These are phyloP conservation scores for Leistus spinibarbis DNA, from an alignment of 2,888 invertebrate genomes.

Conservation along the genomic window DNA sequence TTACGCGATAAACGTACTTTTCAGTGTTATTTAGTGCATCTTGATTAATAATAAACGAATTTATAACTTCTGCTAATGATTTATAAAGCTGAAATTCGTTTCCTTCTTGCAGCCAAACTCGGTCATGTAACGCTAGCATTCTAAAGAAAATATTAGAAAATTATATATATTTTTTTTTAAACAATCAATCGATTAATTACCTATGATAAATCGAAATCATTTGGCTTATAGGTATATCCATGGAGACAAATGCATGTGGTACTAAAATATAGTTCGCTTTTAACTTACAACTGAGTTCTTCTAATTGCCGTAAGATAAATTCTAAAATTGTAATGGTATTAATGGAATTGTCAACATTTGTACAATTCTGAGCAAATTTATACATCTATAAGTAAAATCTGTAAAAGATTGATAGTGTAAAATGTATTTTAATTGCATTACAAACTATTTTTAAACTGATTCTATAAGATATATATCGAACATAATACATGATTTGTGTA, in stretches of 20 bases:
- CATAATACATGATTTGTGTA: too few species aligned
- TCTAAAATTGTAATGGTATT: slow-evolving; percentile 65
- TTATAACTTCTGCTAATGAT: slow-evolving; percentile 75
- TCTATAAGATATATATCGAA: too few species aligned
- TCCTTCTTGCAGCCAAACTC: slow-evolving; percentile 83
- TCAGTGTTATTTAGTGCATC: slow-evolving; percentile 61
- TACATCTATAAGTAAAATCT: too few species aligned
- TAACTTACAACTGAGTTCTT: slow-evolving; percentile 76
- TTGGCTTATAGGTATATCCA: slow-evolving; percentile 77
- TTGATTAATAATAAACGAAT: slow-evolving; percentile 69
- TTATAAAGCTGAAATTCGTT: slow-evolving; percentile 85
- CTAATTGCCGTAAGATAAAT: slow-evolving; percentile 79
- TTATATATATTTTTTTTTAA: too few species aligned
- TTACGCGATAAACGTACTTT: slow-evolving; percentile 52
- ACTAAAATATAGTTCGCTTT: slow-evolving; percentile 76
- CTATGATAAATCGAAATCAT: slow-evolving; percentile 83
- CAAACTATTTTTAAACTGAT: slow-evolving; percentile 21
- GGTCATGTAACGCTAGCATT: slow-evolving; percentile 80
- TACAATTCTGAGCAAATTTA: too few species aligned
- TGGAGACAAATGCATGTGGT: slow-evolving; percentile 74
- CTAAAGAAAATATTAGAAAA: slow-evolving; percentile 54
- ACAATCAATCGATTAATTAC: slow-evolving; percentile 57
- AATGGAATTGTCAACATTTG: slow-evolving; percentile 23
- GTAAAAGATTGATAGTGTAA: too few species aligned
- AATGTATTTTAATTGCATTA: too few species aligned